These are phyloP conservation scores for Eremobia ochroleuca DNA, from an alignment of 2,888 invertebrate genomes.

Conservation along the genomic window DNA sequence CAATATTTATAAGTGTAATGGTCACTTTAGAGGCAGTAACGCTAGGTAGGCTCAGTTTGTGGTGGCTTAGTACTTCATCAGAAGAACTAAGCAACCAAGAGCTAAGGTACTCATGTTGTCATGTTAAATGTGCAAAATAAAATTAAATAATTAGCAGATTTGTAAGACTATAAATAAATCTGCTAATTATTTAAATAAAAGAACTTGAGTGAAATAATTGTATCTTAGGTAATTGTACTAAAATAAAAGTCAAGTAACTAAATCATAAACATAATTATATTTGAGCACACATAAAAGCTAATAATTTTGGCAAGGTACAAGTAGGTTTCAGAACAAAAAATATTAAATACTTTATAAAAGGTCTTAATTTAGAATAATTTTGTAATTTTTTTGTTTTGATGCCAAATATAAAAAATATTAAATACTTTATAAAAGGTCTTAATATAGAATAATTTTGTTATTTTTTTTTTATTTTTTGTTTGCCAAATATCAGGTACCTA, in stretches of 20 bases:
- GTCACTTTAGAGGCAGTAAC: not conserved
- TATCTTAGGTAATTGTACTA: not conserved
- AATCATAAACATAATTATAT: constrained; percentile 7
- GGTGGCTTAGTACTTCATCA: not conserved
- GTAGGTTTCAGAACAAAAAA: not conserved
- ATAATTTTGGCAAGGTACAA: not conserved
- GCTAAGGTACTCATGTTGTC: not conserved
- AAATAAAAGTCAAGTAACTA: constrained; percentile 4
- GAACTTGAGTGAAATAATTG: not conserved
- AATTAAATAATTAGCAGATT: not conserved
- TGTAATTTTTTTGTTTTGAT: no score
- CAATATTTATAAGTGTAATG: not conserved
- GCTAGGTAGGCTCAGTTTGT: not conserved
- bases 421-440: not conserved
- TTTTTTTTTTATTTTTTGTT: no score
- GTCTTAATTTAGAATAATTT: not conserved
- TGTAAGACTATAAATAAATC: not conserved
- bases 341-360: not conserved
- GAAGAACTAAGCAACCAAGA: not conserved
- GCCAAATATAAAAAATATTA: constrained; percentile 6
- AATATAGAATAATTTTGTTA: not conserved
- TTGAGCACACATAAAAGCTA: not conserved
- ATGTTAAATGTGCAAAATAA: not conserved
- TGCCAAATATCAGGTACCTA: not conserved
- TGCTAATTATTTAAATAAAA: not conserved